Evolutionary conservation across 2,113 vertebrate genomes (phyloP).

Genomic region (Eolophus roseicapilla): DNA sequence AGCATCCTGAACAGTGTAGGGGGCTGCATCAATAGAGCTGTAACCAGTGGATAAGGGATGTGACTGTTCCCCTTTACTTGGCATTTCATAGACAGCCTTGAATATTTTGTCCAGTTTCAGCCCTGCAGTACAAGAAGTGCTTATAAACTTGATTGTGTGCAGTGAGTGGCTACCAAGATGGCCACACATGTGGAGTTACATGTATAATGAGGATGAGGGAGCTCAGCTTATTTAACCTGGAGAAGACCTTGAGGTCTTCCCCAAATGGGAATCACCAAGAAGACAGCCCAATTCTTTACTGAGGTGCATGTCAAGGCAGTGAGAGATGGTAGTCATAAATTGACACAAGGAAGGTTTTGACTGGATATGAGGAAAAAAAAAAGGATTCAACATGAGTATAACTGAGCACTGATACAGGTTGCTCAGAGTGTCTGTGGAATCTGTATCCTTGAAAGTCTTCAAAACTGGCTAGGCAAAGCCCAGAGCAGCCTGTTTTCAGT

Average conservation of each 20-base stretch:
- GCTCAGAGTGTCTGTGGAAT: background rate
- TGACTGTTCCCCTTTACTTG: background rate
- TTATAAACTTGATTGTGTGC: background rate
- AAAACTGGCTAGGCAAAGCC: background rate
- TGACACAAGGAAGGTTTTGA: background rate
- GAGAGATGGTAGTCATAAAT: background rate
- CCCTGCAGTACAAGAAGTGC: background rate
- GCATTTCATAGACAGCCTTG: background rate
- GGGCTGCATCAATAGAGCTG: background rate
- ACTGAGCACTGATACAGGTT: background rate
- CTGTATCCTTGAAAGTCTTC: background rate
- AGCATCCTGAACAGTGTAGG: background rate
- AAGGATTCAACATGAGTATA: background rate
- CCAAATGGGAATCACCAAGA: background rate
- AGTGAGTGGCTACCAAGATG: background rate
- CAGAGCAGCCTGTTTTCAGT: background rate
- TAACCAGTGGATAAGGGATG: background rate
- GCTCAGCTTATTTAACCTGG: background rate
- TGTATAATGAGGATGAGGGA: accelerated
- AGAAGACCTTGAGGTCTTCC: background rate
- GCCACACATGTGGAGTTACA: background rate
- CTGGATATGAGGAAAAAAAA: background rate
- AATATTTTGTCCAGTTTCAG: background rate
- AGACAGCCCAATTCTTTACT: background rate
- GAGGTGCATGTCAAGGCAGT: background rate